Evolutionary conservation across 2,797 vertebrate genomes (phyloP).

Genomic region (Spatula versicolor): DNA sequence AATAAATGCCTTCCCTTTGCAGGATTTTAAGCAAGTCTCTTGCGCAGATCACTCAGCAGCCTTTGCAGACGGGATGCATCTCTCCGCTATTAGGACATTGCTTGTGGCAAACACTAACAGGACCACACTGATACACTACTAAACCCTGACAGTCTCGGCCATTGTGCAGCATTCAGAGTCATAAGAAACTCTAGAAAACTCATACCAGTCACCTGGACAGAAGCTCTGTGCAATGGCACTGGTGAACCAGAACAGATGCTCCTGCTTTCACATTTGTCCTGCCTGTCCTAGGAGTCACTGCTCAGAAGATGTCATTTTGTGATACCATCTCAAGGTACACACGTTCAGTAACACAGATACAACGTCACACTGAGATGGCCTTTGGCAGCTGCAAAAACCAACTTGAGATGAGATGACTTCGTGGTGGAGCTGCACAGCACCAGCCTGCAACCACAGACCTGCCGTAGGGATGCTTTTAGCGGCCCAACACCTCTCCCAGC

Average conservation of each 20-base stretch:
- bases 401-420: background rate
- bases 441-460: background rate
- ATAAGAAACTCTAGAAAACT: background rate
- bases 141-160: background rate
- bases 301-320: background rate
- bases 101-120: background rate
- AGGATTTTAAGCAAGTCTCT: background rate
- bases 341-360: background rate
- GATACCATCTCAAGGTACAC: background rate
- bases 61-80: background rate
- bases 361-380: background rate
- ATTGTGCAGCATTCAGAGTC: background rate
- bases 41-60: background rate
- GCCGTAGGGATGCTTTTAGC: background rate
- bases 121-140: background rate
- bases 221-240: no score
- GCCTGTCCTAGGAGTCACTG: background rate
- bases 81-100: no score
- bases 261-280: background rate
- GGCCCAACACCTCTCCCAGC: background rate
- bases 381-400: background rate
- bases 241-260: background rate
- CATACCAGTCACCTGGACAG: background rate
- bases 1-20: background rate
- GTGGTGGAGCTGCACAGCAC: accelerated